Evolutionary conservation across 2,888 invertebrate species (phyloP).

Genomic region (Prostheceraeus crozeri): DNA sequence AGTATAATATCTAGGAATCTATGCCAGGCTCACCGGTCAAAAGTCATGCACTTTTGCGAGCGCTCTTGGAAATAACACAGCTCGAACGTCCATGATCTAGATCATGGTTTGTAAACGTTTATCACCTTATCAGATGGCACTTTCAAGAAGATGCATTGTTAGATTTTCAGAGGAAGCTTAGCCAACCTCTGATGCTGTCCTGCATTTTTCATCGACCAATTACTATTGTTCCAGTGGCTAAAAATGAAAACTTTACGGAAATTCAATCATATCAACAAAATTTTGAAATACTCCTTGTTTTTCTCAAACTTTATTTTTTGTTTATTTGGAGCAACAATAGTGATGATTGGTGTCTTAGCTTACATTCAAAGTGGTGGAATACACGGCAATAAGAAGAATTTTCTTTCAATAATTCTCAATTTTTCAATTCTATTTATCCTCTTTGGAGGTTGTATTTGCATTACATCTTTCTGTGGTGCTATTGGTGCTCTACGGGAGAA

Average conservation of each 20-base stretch:
- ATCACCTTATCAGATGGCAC: too few relatives aligned
- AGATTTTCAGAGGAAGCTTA: too few relatives aligned
- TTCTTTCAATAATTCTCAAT: slow-evolving; percentile 31
- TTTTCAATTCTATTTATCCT: slow-evolving; percentile 33
- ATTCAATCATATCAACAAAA: slow-evolving; percentile 10
- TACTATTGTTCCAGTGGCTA: background rate
- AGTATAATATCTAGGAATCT: too few relatives aligned
- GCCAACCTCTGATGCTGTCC: too few relatives aligned
- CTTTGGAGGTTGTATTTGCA: slow-evolving; percentile 26
- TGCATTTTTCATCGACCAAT: too few relatives aligned
- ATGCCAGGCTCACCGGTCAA: too few relatives aligned
- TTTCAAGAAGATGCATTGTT: too few relatives aligned
- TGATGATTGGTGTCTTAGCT: slow-evolving; percentile 14
- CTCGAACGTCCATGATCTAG: too few relatives aligned
- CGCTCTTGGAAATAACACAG: too few relatives aligned
- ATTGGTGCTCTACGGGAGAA: slow-evolving; percentile 34
- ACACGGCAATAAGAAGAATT: background rate
- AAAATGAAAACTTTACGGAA: background rate
- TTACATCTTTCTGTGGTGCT: slow-evolving; percentile 33
- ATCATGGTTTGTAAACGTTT: too few relatives aligned
- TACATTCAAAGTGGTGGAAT: background rate
- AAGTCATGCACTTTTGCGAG: too few relatives aligned
- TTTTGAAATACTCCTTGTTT: slow-evolving; percentile 17
- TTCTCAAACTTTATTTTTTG: slow-evolving; percentile 24
- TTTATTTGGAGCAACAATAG: slow-evolving; percentile 4